Base-by-base conservation (phyloP, 2,888 invertebrate species). In the Eledone cirrhosa region DNA sequence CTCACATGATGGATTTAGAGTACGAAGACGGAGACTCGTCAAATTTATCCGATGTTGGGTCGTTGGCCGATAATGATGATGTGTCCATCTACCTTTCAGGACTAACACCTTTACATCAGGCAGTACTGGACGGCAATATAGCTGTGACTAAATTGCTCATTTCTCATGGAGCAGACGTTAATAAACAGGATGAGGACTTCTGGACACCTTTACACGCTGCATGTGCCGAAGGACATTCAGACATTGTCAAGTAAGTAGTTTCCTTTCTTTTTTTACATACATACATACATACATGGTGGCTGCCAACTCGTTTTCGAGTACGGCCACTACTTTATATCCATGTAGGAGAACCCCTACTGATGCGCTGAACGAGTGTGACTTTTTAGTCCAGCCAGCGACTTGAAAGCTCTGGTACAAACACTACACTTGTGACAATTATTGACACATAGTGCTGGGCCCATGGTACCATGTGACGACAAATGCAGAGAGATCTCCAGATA, bases 161-260 rank as follows among this genome's bases (percentile, higher is more conserved):
- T 11, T 80, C 85, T 41, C 88, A 89, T 80, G 89, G 89, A 5
- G 89, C 89, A 7, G 87, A 90, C 78, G 84, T 90, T 74, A 90
- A 90, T 85, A 85, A 83, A 80, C 84, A 86, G 78, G 90, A 90
- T 80, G 87, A 87, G 16, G 90, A 90, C 81, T 85, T 85, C 24
- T 90, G 90, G 90, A 89, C 90, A 14, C 89, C 90, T 3, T 84
- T 90, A 16, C 90, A 90, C 80, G 89, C 90, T 2, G 90, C 90
- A 16, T 89, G 90, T 77, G 87, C 89, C n/a, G 88, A 90, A 59
- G 90, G 90, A 7, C 86, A 89, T 78, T 81, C 86, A 4, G 87
- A 88, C 8, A 87, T 90, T 48, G 88, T 85, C 22, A 84, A 85
- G 89, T 89, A 82, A 80, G 84, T 80, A 48, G 13, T 24, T 19